Percentiles rank a stretch among this genome's conserved stretches.
Evolutionary conservation across 2,797 vertebrate genomes (phyloP).

Genomic region (Hydrophis major): DNA sequence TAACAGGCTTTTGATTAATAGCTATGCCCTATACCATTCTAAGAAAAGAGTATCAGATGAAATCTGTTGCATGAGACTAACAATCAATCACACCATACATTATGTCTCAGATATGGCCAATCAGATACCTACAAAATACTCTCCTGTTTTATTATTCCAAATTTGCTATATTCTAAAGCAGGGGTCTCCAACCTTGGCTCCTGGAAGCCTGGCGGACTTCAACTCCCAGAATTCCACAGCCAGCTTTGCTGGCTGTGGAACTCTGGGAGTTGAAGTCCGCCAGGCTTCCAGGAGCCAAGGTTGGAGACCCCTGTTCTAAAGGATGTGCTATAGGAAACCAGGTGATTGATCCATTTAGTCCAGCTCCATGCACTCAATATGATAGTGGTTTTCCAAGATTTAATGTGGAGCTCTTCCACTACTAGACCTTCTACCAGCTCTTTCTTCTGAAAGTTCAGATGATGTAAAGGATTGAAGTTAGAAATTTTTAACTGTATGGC

Average conservation of each 20-base stretch:
- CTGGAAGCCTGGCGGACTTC: too few species aligned
- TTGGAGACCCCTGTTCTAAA: too few species aligned
- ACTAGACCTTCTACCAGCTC: background rate
- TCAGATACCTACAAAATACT: background rate
- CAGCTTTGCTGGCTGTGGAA: too few species aligned
- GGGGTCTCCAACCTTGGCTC: too few species aligned
- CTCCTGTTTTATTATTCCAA: background rate
- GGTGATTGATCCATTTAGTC: background rate
- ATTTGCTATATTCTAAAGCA: background rate
- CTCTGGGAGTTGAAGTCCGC: too few species aligned
- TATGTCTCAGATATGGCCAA: background rate
- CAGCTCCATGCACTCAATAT: too few species aligned
- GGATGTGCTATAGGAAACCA: background rate
- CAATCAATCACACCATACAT: background rate
- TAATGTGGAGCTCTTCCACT: background rate
- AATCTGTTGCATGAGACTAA: background rate
- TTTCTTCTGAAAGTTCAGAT: background rate
- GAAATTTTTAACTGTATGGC: background rate
- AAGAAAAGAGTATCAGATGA: background rate
- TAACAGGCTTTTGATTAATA: background rate
- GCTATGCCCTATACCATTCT: background rate
- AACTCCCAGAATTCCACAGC: too few species aligned
- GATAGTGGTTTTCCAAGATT: background rate
- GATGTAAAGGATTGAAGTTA: background rate
- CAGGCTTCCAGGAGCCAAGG: too few species aligned